Evolutionary conservation across 2,797 vertebrate genomes (phyloP).

Genomic region (Helostoma temminkii): DNA sequence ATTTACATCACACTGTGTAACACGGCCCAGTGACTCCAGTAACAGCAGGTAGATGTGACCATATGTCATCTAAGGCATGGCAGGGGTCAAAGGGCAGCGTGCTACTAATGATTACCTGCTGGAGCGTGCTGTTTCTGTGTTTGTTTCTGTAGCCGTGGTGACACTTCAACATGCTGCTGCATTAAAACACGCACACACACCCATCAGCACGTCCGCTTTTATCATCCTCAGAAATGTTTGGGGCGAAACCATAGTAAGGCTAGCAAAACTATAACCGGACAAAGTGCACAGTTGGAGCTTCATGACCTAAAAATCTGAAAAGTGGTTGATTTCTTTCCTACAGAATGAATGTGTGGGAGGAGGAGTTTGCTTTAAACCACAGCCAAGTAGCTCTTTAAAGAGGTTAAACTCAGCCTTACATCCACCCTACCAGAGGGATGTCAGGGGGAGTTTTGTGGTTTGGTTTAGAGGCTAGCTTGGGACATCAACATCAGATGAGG

Average conservation of each 20-base stretch:
- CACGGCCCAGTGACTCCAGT: conserved; percentile 39
- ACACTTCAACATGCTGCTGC: conserved; percentile 42
- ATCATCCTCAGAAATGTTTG: conserved; percentile 6
- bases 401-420: conserved; percentile 28
- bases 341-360: conserved; percentile 25
- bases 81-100: conserved; percentile 65
- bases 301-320: conserved; percentile 16
- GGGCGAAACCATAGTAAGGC: not conserved
- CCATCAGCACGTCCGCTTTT: not conserved
- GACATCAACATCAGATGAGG: conserved; percentile 51
- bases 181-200: conserved; percentile 8
- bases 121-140: conserved; percentile 51
- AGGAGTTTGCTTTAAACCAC: conserved; percentile 42
- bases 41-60: conserved; percentile 73
- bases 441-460: conserved; percentile 50
- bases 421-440: conserved; percentile 30
- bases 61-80: conserved; percentile 58
- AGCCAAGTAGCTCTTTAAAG: conserved; percentile 45
- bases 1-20: conserved; percentile 27
- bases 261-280: conserved; percentile 7
- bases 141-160: conserved; percentile 61
- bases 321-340: not conserved
- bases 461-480: too few species aligned
- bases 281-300: not conserved
- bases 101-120: conserved; percentile 68